Evolutionary conservation across 1,140 invertebrate species (phyloP), one percentile per base, ranked within the genome.

Genomic region (Trachymyrmex cornetzi): DNA sequence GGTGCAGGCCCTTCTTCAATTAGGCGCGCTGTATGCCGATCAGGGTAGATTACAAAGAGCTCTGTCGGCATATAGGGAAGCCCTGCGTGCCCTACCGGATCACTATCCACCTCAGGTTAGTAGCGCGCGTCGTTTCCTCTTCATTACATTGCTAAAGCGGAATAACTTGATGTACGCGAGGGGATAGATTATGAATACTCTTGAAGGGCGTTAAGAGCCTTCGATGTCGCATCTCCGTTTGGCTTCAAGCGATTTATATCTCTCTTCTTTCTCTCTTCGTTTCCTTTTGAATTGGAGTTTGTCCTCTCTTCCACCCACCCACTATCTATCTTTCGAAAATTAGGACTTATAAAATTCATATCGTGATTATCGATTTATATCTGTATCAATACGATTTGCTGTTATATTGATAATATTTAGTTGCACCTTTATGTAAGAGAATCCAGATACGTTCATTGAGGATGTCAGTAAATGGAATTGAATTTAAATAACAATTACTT

Each of bases 21-120:
- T 99, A 85, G 99, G 98, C 7, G 97, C 98, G 30, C 96, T 99
- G 34, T 98, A 98, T 92, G 98, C 98, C 19, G 98, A 99, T 91
- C 97, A 98, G 91, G 98, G 98, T 2, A 97, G 97, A 91, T 96
- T 98, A 91, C 97, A 98, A 92, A 97, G 98, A 90, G 98, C 99
- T 9, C 96, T 99, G n/a, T 96, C 97, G n/a, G 96, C 98, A 2
- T 99, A 99, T 94, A 96, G 97, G 84, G 97, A 99, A 94, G 99
- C 99, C 1, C 96, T 99, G 4, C 96, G 97, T 85, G 97, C 97
- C 89, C 96, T 98, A 91, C 98, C 99, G 0, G 95, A 96, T 22
- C 96, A 98, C 92, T 98, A 98, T 93, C 97, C 97, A 86, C 97
- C 98, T 67, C 97, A 98, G 95, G 97, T 97, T 93, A 95, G 93